Evolutionary conservation across 2,797 vertebrate species (phyloP).

Genomic region (Macropodus opercularis): DNA sequence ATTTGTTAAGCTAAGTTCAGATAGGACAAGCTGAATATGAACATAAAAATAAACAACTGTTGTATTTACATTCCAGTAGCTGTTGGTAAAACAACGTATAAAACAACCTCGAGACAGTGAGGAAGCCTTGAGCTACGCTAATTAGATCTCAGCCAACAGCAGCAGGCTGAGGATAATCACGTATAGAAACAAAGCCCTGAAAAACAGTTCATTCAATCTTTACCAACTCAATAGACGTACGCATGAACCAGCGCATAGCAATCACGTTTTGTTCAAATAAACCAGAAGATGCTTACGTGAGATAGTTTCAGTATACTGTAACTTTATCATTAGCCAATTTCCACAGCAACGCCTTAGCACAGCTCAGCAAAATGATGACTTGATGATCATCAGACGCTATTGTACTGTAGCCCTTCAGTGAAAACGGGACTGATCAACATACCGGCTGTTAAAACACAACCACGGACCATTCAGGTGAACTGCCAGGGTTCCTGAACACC

Average conservation of each 20-base stretch:
- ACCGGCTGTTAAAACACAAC: constrained; percentile 72
- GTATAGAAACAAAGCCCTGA: constrained; percentile 48
- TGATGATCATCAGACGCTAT: constrained; percentile 40
- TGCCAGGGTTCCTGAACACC: constrained; percentile 11
- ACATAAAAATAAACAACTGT: constrained; percentile 45
- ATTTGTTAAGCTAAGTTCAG: constrained; percentile 47
- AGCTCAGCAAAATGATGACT: constrained; percentile 28
- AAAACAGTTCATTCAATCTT: constrained; percentile 52
- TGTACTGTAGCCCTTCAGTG: constrained; percentile 20
- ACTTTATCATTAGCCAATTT: constrained; percentile 57
- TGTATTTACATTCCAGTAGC: constrained; percentile 67
- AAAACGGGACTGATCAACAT: constrained; percentile 12
- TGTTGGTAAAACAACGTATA: constrained; percentile 43
- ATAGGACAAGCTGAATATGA: constrained; percentile 42
- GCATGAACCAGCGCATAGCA: constrained; percentile 47
- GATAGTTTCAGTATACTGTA: constrained; percentile 29
- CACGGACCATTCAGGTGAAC: not conserved
- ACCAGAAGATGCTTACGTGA: constrained; percentile 40
- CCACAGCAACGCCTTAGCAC: constrained; percentile 25
- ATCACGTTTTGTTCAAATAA: constrained; percentile 52
- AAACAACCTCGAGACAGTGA: constrained; percentile 39
- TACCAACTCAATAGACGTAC: constrained; percentile 44
- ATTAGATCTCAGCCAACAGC: constrained; percentile 51
- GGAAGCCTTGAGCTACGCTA: constrained; percentile 37
- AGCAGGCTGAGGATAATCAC: constrained; percentile 47